Evolutionary conservation across 2,888 invertebrate genomes (phyloP).

Genomic region (Lissocephala sabroskyi): DNA sequence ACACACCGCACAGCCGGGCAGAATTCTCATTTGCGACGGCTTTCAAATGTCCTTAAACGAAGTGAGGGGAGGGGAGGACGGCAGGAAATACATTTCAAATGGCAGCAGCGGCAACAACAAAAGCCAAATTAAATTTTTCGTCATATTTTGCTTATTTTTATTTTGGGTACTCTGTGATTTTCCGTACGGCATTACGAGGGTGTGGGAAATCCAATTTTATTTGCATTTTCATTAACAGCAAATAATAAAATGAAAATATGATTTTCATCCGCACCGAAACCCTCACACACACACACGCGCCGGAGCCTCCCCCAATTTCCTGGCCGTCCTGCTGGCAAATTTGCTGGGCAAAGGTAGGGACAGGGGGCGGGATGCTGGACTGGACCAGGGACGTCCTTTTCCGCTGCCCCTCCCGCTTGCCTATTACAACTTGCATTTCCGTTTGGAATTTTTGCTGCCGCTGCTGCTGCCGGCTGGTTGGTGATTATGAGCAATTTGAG

Average conservation of each 20-base stretch:
- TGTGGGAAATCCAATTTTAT: conserved; percentile 56
- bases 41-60: not conserved
- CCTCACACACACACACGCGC: conserved; percentile 3
- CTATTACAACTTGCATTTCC: conserved; percentile 58
- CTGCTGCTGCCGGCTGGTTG: conserved; percentile 9
- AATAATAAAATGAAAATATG: conserved; percentile 59
- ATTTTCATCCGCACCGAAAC: conserved; percentile 60
- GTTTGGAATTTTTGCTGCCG: conserved; percentile 25
- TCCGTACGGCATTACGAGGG: too few relatives aligned
- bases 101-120: conserved; percentile 7
- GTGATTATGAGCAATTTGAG: conserved; percentile 59
- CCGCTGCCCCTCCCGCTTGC: conserved; percentile 4
- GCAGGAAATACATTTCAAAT: conserved; percentile 49
- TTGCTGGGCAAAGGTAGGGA: too few relatives aligned
- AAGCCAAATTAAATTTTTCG: not conserved
- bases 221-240: conserved; percentile 60
- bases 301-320: too few relatives aligned
- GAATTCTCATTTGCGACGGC: not conserved
- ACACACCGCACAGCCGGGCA: conserved; percentile 27
- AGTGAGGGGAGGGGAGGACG: conserved; percentile 8
- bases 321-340: not conserved
- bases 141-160: too few relatives aligned
- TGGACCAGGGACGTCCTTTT: too few relatives aligned
- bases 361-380: too few relatives aligned
- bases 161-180: too few relatives aligned